A percentile compares a stretch with the other conserved stretches of the same genome.
Conservation (phyloP, 2,888 invertebrate species). For the Blastobasis adustella region DNA sequence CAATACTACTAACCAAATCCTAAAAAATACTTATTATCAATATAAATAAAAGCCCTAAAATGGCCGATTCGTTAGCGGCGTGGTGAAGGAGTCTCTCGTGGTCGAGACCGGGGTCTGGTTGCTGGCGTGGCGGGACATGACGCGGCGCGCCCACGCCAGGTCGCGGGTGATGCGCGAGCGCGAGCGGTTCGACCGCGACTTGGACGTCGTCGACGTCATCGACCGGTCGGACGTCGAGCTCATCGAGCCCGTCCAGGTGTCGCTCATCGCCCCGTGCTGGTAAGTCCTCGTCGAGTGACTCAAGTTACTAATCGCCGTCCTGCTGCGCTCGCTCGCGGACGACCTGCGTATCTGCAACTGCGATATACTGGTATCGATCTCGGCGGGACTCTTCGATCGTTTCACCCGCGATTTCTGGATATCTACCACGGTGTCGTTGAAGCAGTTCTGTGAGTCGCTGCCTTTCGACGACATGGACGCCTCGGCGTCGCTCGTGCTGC, state of each 20-base stretch:
- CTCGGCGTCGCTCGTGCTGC: slow-evolving; percentile 22
- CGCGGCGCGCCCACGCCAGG: slow-evolving; percentile 48
- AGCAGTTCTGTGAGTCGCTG: slow-evolving; percentile 19
- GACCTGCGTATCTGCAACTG: slow-evolving; percentile 39
- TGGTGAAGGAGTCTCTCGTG: slow-evolving; percentile 31
- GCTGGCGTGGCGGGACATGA: slow-evolving; percentile 31
- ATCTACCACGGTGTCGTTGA: slow-evolving; percentile 11
- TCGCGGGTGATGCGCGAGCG: slow-evolving; percentile 36
- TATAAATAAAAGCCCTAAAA: slow-evolving; percentile 22
- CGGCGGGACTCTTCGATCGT: slow-evolving; percentile 42
- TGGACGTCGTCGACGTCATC: slow-evolving; percentile 35
- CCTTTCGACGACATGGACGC: slow-evolving; percentile 14
- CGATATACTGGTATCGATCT: slow-evolving; percentile 48
- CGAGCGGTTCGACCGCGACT: slow-evolving; percentile 16
- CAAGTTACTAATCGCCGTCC: slow-evolving; percentile 26
- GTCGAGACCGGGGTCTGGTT: not conserved
- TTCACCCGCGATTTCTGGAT: slow-evolving; percentile 8
- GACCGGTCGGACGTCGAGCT: slow-evolving; percentile 33
- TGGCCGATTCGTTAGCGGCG: slow-evolving; percentile 34
- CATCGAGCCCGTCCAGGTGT: slow-evolving; percentile 36
- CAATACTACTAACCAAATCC: slow-evolving; percentile 30
- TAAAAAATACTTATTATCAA: slow-evolving; percentile 30
- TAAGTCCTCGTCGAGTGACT: slow-evolving; percentile 35
- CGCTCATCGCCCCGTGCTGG: slow-evolving; percentile 26
- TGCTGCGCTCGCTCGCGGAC: slow-evolving; percentile 9